phyloP scores from a whole-genome alignment of 2,797 vertebrate species.

The Lacerta bilineata region DNA sequence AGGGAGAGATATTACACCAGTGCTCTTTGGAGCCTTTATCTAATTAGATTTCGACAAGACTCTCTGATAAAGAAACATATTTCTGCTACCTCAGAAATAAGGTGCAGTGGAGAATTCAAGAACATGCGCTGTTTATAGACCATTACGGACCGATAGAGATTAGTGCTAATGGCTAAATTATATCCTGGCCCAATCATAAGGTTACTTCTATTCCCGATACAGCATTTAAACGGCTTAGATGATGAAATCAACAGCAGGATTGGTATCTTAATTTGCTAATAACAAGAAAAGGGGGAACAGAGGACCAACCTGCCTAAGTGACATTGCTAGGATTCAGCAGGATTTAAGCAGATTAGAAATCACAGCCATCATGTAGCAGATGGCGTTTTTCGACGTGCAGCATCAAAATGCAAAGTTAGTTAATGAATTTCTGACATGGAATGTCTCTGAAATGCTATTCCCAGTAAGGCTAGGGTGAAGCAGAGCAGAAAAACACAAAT shows the following conservation, averaged over 20 bases:
- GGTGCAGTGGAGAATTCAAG: conserved; percentile 58
- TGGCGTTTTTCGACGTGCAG: conserved; percentile 55
- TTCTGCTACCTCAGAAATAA: conserved; percentile 61
- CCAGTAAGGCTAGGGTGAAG: conserved; percentile 7
- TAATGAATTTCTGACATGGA: conserved; percentile 67
- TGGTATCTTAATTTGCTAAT: conserved; percentile 79
- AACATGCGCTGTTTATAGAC: conserved; percentile 61
- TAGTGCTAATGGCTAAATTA: conserved; percentile 64
- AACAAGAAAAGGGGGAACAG: conserved; percentile 61
- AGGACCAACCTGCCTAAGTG: conserved; percentile 60
- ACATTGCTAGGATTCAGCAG: conserved; percentile 65
- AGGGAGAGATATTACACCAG: conserved; percentile 65
- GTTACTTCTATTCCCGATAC: conserved; percentile 71
- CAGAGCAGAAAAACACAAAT: background rate
- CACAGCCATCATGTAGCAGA: conserved; percentile 72
- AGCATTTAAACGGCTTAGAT: conserved; percentile 68
- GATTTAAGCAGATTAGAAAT: conserved; percentile 70
- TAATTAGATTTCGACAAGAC: conserved; percentile 79
- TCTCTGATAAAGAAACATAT: conserved; percentile 70
- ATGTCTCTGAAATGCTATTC: conserved; percentile 32
- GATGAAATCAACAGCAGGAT: conserved; percentile 72
- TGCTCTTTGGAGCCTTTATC: conserved; percentile 64
- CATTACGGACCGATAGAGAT: conserved; percentile 69
- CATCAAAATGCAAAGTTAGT: conserved; percentile 72
- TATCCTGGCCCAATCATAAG: conserved; percentile 66